Percentiles rank a stretch among this genome's conserved stretches.
Evolutionary conservation across 2,113 vertebrate species (phyloP).

Genomic region (Pseudopodoces humilis): DNA sequence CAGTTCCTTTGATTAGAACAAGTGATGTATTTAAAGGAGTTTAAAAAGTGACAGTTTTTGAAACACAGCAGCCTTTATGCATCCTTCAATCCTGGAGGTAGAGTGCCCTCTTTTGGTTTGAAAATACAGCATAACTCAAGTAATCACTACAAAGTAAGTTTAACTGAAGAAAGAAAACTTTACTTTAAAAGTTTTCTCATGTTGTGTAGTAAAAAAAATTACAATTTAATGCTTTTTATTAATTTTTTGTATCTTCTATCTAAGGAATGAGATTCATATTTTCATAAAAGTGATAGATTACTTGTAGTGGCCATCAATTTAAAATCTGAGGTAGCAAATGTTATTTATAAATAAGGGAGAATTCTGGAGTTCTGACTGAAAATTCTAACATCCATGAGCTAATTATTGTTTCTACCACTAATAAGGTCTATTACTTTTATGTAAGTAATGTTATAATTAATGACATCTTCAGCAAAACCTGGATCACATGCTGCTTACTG

Average conservation of each 20-base stretch:
- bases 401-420: not conserved
- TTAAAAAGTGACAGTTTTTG: not conserved
- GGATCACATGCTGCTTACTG: not conserved
- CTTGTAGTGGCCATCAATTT: not conserved
- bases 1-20: not conserved
- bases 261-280: not conserved
- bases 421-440: not conserved
- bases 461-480: not conserved
- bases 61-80: not conserved
- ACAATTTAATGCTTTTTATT: not conserved
- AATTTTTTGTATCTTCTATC: not conserved
- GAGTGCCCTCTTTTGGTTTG: constrained; percentile 60
- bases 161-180: not conserved
- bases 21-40: not conserved
- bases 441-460: not conserved
- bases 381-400: not conserved
- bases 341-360: not conserved
- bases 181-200: not conserved
- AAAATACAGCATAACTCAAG: not conserved
- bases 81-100: not conserved
- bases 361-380: not conserved
- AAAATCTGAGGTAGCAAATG: not conserved
- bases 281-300: not conserved
- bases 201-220: not conserved
- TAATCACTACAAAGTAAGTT: not conserved